Percentiles rank a stretch among this genome's conserved stretches.
Evolutionary conservation across 2,113 vertebrate species (phyloP).

Genomic region (Cynoglossus semilaevis): DNA sequence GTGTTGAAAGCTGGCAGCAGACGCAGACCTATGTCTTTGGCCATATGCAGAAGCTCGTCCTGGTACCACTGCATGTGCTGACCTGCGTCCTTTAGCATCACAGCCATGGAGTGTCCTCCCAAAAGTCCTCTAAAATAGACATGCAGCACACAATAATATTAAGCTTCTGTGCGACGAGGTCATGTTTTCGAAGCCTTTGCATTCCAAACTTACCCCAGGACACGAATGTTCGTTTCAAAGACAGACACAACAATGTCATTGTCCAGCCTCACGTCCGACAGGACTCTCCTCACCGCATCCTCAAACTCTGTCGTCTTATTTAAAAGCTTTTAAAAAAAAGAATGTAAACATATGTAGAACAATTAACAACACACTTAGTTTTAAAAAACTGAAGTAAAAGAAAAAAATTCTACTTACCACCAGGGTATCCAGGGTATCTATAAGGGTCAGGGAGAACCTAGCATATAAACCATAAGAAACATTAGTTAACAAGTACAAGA

Average conservation of each 20-base stretch:
- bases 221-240: slow-evolving; percentile 99
- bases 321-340: slow-evolving; percentile 80
- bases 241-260: slow-evolving; percentile 98
- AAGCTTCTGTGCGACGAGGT: neutral
- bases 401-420: slow-evolving; percentile 79
- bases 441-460: slow-evolving; percentile 96
- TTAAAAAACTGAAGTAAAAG: neutral
- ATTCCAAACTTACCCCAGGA: slow-evolving; percentile 87
- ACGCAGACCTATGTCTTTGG: slow-evolving; percentile 91
- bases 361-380: neutral
- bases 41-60: slow-evolving; percentile 93
- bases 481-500: neutral
- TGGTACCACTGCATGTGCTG: slow-evolving; percentile 94
- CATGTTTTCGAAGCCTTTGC: neutral
- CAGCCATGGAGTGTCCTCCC: slow-evolving; percentile 93
- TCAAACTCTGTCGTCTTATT: slow-evolving; percentile 98
- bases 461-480: slow-evolving; percentile 12
- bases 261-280: slow-evolving; percentile 93
- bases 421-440: slow-evolving; percentile 97
- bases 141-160: slow-evolving; percentile 1
- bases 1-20: slow-evolving; percentile 97
- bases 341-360: neutral
- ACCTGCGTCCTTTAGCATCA: slow-evolving; percentile 93
- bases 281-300: slow-evolving; percentile 90
- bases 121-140: slow-evolving; percentile 84